Evolutionary conservation across 2,113 vertebrate genomes (phyloP).

Genomic region (Cryptomyrus ogoouensis): DNA sequence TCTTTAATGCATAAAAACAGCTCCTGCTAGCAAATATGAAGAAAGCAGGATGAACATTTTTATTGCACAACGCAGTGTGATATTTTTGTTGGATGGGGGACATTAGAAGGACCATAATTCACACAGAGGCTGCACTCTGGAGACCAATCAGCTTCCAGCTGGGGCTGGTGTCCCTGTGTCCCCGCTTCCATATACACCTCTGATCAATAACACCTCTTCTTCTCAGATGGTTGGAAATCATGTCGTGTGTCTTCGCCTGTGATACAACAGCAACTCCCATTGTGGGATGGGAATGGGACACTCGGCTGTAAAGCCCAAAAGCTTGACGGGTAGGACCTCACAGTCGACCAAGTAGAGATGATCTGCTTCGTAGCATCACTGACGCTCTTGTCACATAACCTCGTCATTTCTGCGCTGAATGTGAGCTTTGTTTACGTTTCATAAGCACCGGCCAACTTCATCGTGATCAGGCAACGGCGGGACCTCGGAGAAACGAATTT

Average conservation of each 20-base stretch:
- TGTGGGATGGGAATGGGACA: neutral
- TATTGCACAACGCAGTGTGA: neutral
- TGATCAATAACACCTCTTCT: neutral
- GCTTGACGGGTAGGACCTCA: neutral
- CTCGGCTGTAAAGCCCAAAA: neutral
- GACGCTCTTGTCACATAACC: neutral
- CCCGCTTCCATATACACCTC: neutral
- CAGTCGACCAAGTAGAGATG: neutral
- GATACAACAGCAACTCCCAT: neutral
- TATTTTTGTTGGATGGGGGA: neutral
- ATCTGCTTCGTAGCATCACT: neutral
- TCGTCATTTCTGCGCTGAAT: neutral
- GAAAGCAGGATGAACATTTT: neutral
- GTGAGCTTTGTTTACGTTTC: neutral
- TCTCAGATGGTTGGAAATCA: neutral
- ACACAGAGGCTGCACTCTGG: neutral
- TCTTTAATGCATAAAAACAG: neutral
- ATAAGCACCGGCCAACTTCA: neutral
- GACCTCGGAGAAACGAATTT: neutral
- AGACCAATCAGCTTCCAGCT: neutral
- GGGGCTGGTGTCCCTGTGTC: neutral
- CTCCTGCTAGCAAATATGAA: neutral
- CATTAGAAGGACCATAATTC: neutral
- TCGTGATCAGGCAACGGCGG: neutral
- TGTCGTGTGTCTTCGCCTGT: neutral